These are phyloP conservation scores for Monoplex corrugatus DNA, from an alignment of 2,888 invertebrate species.

Conservation along the genomic window DNA sequence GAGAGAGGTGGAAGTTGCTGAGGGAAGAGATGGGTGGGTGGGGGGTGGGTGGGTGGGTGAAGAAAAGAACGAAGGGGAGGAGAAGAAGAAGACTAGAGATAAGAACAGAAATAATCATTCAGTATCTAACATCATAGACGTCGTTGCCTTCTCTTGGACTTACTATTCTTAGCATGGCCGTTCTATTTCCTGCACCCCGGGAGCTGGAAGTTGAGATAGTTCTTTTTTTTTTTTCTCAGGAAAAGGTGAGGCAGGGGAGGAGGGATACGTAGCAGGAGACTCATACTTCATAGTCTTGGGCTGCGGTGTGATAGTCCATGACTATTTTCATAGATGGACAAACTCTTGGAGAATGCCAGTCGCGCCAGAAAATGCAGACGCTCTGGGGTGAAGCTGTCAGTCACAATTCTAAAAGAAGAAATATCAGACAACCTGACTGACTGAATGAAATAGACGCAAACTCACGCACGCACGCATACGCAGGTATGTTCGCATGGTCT, in stretches of 20 bases:
- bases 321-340: constrained; percentile 7
- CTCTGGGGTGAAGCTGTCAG: background rate
- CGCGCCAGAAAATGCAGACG: background rate
- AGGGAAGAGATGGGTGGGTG: background rate
- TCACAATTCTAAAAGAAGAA: background rate
- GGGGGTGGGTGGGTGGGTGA: background rate
- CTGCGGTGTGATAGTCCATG: background rate
- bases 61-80: too few species aligned
- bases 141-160: background rate
- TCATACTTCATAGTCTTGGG: background rate
- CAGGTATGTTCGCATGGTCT: too few species aligned
- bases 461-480: too few species aligned
- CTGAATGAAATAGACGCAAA: too few species aligned
- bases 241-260: too few species aligned
- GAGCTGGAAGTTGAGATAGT: background rate
- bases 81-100: background rate
- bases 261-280: too few species aligned
- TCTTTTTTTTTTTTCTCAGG: too few species aligned
- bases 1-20: background rate
- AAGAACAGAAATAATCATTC: too few species aligned
- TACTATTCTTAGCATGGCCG: background rate
- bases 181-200: background rate
- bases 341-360: background rate
- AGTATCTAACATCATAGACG: background rate
- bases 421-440: background rate